Base-by-base conservation (phyloP, 2,113 vertebrate genomes). In the Aspiorhynchus laticeps region DNA sequence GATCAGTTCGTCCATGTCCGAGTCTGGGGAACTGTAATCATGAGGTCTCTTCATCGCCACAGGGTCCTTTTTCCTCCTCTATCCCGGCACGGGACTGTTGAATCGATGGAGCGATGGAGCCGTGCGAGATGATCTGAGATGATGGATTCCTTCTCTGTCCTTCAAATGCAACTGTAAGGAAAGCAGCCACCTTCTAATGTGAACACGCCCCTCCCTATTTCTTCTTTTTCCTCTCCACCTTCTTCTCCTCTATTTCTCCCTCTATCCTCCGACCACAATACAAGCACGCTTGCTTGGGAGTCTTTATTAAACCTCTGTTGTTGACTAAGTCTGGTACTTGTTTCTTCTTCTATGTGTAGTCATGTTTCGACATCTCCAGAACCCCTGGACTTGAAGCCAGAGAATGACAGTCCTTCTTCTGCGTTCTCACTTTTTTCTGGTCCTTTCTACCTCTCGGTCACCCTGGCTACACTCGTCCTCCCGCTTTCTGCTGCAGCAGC, bases 1-100 rank as follows among this genome's bases (percentile, higher is more conserved):
- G 85, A 98, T 97, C 80, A 96, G 94, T 91, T 96, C 97, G 38
- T 98, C 97, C 0, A 94, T 95, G 91, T 98, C 97, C 1, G 96
- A 96, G 91, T 98, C 97, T 2, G 96, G 97, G 46, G 96, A 96
- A 86, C 95, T 97, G 89, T 96, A 96, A 91, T 97, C 96, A 83
- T 95, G 94, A 78, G 96, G 94, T 92, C 97, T 95, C 96, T 99
- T 98, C 97, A 98, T 98, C 78, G 90, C 87, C 89, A 33, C 76
- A 53, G 63, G 33, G 33, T 85, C 63, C 88, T n/a, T 24, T 0
- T 24, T n/a, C 73, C 73, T 67, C 86, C 63, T 59, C 83, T 36
- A 59, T 85, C 87, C 78, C 71, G 28, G 46, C 28, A 3, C 85
- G 84, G 81, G 36, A 84, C 14, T 53, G 61, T 48, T 56, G 78